Evolutionary conservation across 2,113 vertebrate species (phyloP), one percentile per base, ranked within the genome.

Genomic region (Catharus minimus): DNA sequence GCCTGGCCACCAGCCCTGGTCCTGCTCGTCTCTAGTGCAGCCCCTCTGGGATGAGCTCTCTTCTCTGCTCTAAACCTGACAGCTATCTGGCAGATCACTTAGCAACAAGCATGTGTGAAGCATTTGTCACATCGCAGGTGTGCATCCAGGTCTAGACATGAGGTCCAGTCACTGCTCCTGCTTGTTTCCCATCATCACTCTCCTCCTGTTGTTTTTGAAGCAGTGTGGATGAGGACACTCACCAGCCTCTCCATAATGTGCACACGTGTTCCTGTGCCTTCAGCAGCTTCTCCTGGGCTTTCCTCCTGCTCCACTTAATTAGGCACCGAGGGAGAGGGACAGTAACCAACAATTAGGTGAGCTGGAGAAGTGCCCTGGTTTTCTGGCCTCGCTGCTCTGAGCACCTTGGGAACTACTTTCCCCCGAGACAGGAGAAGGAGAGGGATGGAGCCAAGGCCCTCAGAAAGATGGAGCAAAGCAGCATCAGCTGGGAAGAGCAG

Each of bases 311-410:
- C 94, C 90, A 90, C 77, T 95, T 96, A 96, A 96, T 93, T 93
- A 93, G 90, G 90, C 82, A 57, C 65, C 0, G 0, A 89, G 95
- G 95, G 95, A 95, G n/a, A 84, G 52, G 89, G 89, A 77, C 36
- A 43, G 88, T 71, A 96, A 94, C 86, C 90, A 88, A 85, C 95
- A 95, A 96, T 95, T 92, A 96, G 91, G 76, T 92, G 92, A 95
- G 86, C 82, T 82, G 66, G 68, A 95, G 69, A 83, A 88, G 50
- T 86, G 92, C 92, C 92, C 94, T 88, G 87, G 58, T 96, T 97
- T 97, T 78, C 78, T 83, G 79, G 87, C 74, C 85, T 89, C 8
- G 0, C 82, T 75, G 78, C 55, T 73, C 76, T 52, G 57, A 83
- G 83, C 47, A 62, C 75, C 65, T 92, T 65, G 69, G 86, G 87